Base-by-base conservation (phyloP, 2,888 invertebrate genomes). In the Hecatera dysodea region DNA sequence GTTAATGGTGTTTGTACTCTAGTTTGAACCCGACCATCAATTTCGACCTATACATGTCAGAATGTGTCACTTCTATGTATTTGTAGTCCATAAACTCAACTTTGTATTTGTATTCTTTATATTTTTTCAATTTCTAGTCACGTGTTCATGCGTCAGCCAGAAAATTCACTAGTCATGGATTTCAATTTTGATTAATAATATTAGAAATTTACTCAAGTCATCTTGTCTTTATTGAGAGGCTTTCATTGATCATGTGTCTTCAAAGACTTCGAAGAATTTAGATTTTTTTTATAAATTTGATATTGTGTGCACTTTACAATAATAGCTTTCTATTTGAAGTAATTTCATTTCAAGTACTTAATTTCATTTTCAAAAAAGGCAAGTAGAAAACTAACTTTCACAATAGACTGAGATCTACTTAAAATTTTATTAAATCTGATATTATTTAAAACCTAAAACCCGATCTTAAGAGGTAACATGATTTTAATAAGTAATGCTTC, bases 41-140 rank as follows among this genome's bases (percentile, higher is more conserved):
- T 22, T 3, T n/a, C 48, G 4, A 22, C 9, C 48, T 22, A 9
- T 8, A 4, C 22, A 4, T 29, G 19, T 8, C 29, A 1, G 9
- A 3, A 52, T 9, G 52, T 9, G 27, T 6, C 44, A 6, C 24
- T 39, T 75, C 75, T 56, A 64, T 46, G 42, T 8, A 42, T 66
- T 42, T 5, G 1, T 42, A 42, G 22, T 48, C 66, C 42, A 36
- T 56, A 55, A n/a, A 66, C 72, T 72, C 59, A 62, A 69, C 70
- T 66, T 68, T 71, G 69, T 75, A 59, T 81, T 76, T 62, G 73
- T 69, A 73, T 75, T 75, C 61, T 15, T 52, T 36, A 48, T 52
- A 48, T 69, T 67, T n/a, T 67, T 62, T 55, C 48, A 81, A 29
- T 66, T 56, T 59, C 46, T 4, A 67, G 44, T 61, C 39, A 50